Evolutionary conservation across 1,140 invertebrate species (phyloP).

Genomic region (Drosophila elegans): DNA sequence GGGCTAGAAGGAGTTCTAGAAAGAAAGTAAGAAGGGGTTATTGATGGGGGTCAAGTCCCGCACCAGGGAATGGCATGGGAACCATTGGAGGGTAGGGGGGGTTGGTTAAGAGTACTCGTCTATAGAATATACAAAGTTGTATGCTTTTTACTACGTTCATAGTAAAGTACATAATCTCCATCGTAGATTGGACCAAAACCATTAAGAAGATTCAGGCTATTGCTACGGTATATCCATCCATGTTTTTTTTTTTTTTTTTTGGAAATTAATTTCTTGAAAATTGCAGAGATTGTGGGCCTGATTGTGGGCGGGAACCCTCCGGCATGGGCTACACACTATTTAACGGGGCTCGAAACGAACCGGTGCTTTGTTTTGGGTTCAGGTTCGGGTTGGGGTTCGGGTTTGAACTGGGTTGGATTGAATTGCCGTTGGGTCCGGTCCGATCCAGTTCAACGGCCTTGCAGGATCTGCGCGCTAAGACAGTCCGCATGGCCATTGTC

Average conservation of each 20-base stretch:
- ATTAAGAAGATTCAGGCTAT: conserved; percentile 84
- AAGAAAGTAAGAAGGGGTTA: conserved; percentile 1
- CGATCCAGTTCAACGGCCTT: conserved; percentile 65
- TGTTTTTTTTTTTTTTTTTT: conserved; percentile 6
- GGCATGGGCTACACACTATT: conserved; percentile 50
- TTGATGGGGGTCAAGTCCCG: conserved; percentile 27
- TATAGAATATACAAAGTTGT: conserved; percentile 41
- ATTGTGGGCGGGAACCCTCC: conserved; percentile 36
- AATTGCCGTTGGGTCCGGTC: conserved; percentile 33
- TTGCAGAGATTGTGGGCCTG: not conserved
- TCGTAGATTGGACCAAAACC: conserved; percentile 85
- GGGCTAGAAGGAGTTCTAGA: conserved; percentile 16
- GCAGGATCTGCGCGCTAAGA: conserved; percentile 62
- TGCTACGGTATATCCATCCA: conserved; percentile 66
- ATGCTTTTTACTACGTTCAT: conserved; percentile 84
- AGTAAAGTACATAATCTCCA: conserved; percentile 85
- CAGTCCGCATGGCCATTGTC: conserved; percentile 64
- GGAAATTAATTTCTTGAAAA: not conserved
- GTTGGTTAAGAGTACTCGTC: not conserved
- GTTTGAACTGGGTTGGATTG: conserved; percentile 4
- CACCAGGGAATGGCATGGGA: conserved; percentile 34
- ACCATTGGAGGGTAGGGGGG: not conserved
- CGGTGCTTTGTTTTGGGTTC: not conserved
- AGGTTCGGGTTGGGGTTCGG: not conserved
- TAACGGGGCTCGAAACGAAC: conserved; percentile 19